Percentiles rank a stretch among this genome's conserved stretches.
phyloP scores from a whole-genome alignment of 2,888 invertebrate species.

The Arrhopalites spinosus region DNA sequence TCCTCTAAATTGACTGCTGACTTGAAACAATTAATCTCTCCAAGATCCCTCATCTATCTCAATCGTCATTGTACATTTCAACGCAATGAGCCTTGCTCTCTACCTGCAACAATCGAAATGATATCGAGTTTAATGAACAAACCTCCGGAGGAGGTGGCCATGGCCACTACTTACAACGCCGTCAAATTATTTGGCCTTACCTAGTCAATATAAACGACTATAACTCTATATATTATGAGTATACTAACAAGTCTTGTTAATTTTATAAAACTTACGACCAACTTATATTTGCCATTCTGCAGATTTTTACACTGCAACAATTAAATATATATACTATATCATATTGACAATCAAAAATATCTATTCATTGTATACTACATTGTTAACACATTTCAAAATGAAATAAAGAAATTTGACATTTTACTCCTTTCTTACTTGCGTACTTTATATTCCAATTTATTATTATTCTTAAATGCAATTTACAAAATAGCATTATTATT shows the following conservation, averaged over 20 bases:
- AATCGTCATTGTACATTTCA: constrained; percentile 93
- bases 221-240: no score
- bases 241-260: no score
- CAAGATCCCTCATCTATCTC: constrained; percentile 80
- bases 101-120: constrained; percentile 91
- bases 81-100: constrained; percentile 92
- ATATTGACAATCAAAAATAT: neutral
- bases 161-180: constrained; percentile 89
- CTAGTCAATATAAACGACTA: neutral
- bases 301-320: no score
- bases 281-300: no score
- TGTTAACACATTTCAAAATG: no score
- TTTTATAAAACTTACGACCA: no score
- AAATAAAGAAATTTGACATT: no score
- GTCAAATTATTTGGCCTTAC: constrained; percentile 81
- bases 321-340: no score
- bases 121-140: constrained; percentile 77
- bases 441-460: no score
- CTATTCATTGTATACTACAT: neutral
- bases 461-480: no score
- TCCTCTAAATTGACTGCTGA: constrained; percentile 88
- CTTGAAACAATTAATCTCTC: constrained; percentile 84
- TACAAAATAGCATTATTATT: no score
- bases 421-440: no score
- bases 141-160: constrained; percentile 85